phyloP scores from a whole-genome alignment of 2,113 vertebrate genomes.

The Lophotis ruficrista region DNA sequence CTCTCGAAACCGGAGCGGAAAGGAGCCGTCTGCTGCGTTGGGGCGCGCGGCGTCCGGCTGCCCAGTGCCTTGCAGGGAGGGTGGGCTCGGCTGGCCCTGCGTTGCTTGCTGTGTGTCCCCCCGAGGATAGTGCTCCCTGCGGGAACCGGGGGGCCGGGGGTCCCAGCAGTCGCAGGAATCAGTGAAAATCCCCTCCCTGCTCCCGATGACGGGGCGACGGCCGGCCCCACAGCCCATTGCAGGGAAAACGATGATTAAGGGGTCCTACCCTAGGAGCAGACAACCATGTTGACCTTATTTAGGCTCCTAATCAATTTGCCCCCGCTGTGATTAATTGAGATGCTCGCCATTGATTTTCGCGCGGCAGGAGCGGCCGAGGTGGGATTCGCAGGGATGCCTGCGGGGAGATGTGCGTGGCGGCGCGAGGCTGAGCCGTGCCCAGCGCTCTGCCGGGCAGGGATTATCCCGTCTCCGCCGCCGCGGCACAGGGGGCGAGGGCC shows the following conservation, averaged over 20 bases:
- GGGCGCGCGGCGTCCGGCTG: fast-evolving
- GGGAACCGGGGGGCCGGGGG: too few species aligned
- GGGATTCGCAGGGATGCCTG: neutral
- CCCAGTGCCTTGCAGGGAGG: neutral
- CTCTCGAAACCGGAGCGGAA: neutral
- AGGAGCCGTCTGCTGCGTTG: neutral
- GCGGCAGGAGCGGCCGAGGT: neutral
- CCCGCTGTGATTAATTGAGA: constrained; percentile 84
- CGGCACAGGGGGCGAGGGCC: too few species aligned
- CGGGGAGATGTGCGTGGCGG: neutral
- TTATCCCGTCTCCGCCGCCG: neutral
- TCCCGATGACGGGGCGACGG: constrained; percentile 20
- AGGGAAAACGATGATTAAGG: constrained; percentile 84
- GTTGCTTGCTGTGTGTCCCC: neutral
- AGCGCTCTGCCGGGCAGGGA: neutral
- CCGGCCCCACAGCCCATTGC: constrained; percentile 44
- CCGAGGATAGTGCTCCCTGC: too few species aligned
- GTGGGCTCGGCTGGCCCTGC: neutral
- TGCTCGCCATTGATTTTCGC: constrained; percentile 78
- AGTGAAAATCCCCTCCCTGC: neutral
- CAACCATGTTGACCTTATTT: constrained; percentile 85
- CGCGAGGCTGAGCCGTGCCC: neutral
- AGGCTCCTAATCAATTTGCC: constrained; percentile 81
- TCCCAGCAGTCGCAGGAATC: neutral
- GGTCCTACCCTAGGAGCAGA: constrained; percentile 84